phyloP scores from a whole-genome alignment of 2,113 vertebrate genomes.

The Plotosus lineatus region DNA sequence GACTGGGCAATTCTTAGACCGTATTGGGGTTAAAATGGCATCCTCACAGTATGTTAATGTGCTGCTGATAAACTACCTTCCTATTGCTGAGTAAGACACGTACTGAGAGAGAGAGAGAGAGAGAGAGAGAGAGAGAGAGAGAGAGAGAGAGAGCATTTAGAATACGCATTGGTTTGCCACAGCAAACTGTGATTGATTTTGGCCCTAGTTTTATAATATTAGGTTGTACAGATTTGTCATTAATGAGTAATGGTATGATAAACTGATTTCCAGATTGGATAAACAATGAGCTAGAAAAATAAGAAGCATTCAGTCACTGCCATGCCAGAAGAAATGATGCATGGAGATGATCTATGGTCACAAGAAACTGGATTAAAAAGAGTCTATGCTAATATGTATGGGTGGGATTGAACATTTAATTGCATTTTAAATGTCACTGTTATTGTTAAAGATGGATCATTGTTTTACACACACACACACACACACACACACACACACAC shows the following conservation, averaged over 20 bases:
- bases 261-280: conserved; percentile 54
- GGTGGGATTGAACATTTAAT: background rate
- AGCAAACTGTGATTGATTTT: conserved; percentile 64
- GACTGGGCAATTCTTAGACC: conserved; percentile 24
- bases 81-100: conserved; percentile 67
- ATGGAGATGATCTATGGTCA: background rate
- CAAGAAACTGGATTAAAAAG: background rate
- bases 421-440: background rate
- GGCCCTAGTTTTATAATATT: conserved; percentile 41
- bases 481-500: background rate
- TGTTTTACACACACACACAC: background rate
- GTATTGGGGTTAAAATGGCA: conserved; percentile 31
- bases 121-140: conserved; percentile 46
- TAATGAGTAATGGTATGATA: conserved; percentile 63
- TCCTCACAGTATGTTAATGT: conserved; percentile 67
- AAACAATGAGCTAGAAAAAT: conserved; percentile 44
- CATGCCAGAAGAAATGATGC: conserved; percentile 5
- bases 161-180: conserved; percentile 47
- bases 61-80: conserved; percentile 72
- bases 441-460: background rate
- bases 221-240: background rate
- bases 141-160: conserved; percentile 40
- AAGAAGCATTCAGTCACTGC: conserved; percentile 11
- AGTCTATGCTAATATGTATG: background rate
- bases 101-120: conserved; percentile 30